These are phyloP conservation scores for Etheostoma perlongum DNA, from an alignment of 2,797 vertebrate species.

Conservation along the genomic window DNA sequence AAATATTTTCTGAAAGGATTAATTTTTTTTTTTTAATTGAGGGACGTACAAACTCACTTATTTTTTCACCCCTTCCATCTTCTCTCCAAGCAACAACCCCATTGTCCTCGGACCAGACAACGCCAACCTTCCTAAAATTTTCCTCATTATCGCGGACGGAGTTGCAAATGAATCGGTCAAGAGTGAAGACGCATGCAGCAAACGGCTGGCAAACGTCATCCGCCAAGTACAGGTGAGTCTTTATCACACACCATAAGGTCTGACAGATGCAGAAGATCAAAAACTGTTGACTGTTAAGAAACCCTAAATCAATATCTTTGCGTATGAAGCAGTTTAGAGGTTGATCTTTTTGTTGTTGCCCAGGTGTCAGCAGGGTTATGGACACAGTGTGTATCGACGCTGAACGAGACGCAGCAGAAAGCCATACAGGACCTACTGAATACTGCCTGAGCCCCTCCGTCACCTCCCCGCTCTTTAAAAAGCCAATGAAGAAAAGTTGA, in stretches of 20 bases:
- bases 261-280: no score
- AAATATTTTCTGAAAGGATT: background rate
- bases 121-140: constrained; percentile 96
- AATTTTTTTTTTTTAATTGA: background rate
- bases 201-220: constrained; percentile 95
- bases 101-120: constrained; percentile 97
- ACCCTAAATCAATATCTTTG: no score
- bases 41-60: rapidly evolving
- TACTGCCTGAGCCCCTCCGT: constrained; percentile 87
- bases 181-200: constrained; percentile 94
- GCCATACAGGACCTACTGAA: constrained; percentile 97
- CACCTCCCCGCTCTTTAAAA: constrained; percentile 51
- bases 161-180: constrained; percentile 95
- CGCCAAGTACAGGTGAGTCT: constrained; percentile 94
- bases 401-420: constrained; percentile 95
- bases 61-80: rapidly evolving
- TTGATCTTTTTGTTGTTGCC: constrained; percentile 20
- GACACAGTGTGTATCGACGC: constrained; percentile 94
- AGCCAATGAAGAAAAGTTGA: constrained; percentile 73
- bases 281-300: no score
- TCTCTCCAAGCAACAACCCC: constrained; percentile 91
- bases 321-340: background rate
- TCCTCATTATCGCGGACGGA: constrained; percentile 97
- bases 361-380: constrained; percentile 95
- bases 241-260: no score